phyloP scores from a whole-genome alignment of 2,888 invertebrate genomes.

The Gibbula magus region DNA sequence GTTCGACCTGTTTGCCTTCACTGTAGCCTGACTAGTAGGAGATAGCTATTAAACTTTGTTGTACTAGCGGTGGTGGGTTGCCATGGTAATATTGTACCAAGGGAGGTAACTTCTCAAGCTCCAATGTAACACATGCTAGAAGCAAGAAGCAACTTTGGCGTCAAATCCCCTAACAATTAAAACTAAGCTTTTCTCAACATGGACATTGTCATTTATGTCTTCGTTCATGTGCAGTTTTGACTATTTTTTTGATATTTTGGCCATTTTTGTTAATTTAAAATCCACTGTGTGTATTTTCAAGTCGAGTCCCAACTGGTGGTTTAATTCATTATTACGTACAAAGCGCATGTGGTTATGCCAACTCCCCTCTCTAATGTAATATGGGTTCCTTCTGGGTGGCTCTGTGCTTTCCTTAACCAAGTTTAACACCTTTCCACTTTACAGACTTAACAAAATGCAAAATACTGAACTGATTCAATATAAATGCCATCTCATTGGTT shows the following conservation, averaged over 20 bases:
- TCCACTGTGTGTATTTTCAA: constrained; percentile 2
- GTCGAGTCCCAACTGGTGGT: not conserved
- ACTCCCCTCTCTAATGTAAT: not conserved
- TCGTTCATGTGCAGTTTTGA: constrained; percentile 7
- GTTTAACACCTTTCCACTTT: too few relatives aligned
- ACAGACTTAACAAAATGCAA: too few relatives aligned
- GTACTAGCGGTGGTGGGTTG: constrained; percentile 14
- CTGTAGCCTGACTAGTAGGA: constrained; percentile 4
- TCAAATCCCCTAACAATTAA: not conserved
- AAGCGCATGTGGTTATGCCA: constrained; percentile 1
- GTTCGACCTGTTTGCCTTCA: not conserved
- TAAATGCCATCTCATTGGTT: too few relatives aligned
- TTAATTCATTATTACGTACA: not conserved
- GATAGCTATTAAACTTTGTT: not conserved
- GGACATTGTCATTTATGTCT: constrained; percentile 9
- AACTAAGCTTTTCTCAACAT: not conserved
- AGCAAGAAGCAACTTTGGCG: not conserved
- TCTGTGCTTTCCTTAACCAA: too few relatives aligned
- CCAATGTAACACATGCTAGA: too few relatives aligned
- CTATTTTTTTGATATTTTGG: constrained; percentile 18
- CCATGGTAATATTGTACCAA: not conserved
- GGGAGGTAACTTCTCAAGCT: constrained; percentile 18
- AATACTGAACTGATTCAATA: too few relatives aligned
- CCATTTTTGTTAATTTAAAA: not conserved
- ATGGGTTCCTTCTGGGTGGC: too few relatives aligned